Evolutionary conservation across 2,888 invertebrate species (phyloP), one percentile per base, ranked within the genome.

Genomic region (Neoascia interrupta): DNA sequence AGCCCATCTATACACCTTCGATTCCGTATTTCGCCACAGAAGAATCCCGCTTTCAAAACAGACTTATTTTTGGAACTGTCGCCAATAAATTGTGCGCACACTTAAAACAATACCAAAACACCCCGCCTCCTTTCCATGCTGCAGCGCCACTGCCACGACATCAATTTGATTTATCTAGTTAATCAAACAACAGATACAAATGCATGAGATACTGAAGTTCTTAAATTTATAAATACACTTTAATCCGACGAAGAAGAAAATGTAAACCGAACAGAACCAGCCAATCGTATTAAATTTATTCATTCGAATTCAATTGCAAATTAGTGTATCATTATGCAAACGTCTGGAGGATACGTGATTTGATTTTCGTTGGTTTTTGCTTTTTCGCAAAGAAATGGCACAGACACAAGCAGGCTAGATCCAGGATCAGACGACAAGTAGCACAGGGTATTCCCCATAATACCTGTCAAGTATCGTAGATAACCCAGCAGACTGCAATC

Each of bases 291-390:
- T 19, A 66, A 60, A 26, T 68, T 60, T 28, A 53, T 54, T 68
- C 69, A 49, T 37, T 56, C 37, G 47, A 49, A 63, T 63, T 63
- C 61, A 63, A 63, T 75, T 69, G 69, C 49, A 69, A 75, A 75
- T 75, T 63, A 69, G 56, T 58, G 49, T 68, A 74, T 68, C 56
- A 60, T 74, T 61, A 60, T 60, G 47, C 34, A 31, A 68, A 47
- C 39, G 74, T 68, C 68, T 60, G 54, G 19, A 74, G 60, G 74
- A 61, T 68, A 60, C 23, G 45, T 28, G 16, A 15, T 39, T 31
- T 6, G n/a, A 26, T 37, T 36, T 45, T 28, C 13, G 28, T 19
- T 45, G 11, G 28, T 26, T 51, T n/a, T n/a, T n/a, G n/a, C n/a
- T n/a, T n/a, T n/a, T n/a, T n/a, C n/a, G n/a, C n/a, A n/a, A n/a